These are phyloP conservation scores for Pterophyllum scalare DNA, from an alignment of 2,113 vertebrate genomes.

Conservation along the genomic window DNA sequence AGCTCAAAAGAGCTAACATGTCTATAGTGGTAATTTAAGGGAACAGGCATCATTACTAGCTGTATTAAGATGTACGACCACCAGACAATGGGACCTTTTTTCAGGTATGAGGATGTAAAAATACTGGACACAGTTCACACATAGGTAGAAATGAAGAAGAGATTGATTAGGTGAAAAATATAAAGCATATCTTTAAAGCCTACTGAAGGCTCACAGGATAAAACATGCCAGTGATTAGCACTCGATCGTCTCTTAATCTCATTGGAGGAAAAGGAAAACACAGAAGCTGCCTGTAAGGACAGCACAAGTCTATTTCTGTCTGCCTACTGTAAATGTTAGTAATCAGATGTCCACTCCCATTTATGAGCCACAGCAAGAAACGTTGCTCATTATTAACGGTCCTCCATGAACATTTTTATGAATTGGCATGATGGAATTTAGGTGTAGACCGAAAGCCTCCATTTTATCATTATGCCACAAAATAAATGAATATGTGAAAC, in stretches of 20 bases:
- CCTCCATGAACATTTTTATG: neutral
- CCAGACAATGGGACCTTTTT: neutral
- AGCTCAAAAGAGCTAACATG: no score
- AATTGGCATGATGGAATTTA: neutral
- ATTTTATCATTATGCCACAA: neutral
- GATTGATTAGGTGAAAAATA: neutral
- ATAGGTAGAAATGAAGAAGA: rapidly evolving
- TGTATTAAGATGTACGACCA: neutral
- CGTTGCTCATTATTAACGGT: neutral
- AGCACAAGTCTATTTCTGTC: neutral
- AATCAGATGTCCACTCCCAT: neutral
- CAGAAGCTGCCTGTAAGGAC: neutral
- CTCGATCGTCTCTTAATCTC: neutral
- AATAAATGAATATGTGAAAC: neutral
- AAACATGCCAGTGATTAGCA: neutral
- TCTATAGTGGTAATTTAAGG: neutral
- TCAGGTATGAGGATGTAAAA: neutral
- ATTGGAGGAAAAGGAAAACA: neutral
- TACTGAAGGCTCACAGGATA: neutral
- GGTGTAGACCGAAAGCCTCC: neutral
- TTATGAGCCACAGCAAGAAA: neutral
- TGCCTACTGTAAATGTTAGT: neutral
- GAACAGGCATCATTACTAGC: rapidly evolving
- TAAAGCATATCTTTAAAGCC: neutral
- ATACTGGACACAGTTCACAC: neutral